These are phyloP conservation scores for Eudyptes chrysolophus DNA, from an alignment of 2,113 vertebrate species.

Conservation along the genomic window DNA sequence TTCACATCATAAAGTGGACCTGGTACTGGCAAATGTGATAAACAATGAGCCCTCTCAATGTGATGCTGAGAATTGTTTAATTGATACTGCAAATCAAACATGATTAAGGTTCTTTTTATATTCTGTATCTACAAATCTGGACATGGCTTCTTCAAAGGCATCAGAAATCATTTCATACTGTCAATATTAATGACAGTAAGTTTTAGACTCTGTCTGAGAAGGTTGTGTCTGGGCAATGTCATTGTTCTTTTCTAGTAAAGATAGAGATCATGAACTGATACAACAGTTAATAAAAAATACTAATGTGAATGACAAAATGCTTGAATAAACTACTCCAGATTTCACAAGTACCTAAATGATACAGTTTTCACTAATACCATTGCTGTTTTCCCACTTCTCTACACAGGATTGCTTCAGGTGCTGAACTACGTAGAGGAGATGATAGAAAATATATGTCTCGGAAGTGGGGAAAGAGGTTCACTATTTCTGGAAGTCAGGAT, in stretches of 20 bases:
- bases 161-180: background rate
- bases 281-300: background rate
- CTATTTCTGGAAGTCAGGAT: background rate
- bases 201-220: background rate
- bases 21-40: background rate
- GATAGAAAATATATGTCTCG: background rate
- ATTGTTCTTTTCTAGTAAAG: background rate
- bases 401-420: background rate
- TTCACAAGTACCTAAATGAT: background rate
- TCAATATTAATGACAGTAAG: background rate
- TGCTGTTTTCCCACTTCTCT: background rate
- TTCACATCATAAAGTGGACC: background rate
- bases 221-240: background rate
- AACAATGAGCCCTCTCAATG: background rate
- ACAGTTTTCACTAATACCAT: background rate
- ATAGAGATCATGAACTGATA: background rate
- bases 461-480: background rate
- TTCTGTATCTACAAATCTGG: background rate
- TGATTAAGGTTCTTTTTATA: background rate
- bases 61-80: background rate
- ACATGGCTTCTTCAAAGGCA: background rate
- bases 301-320: background rate
- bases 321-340: background rate
- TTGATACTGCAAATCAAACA: background rate
- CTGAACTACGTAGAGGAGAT: background rate